These are phyloP conservation scores for Trogon melanurus DNA, from an alignment of 2,113 vertebrate species.

Conservation along the genomic window DNA sequence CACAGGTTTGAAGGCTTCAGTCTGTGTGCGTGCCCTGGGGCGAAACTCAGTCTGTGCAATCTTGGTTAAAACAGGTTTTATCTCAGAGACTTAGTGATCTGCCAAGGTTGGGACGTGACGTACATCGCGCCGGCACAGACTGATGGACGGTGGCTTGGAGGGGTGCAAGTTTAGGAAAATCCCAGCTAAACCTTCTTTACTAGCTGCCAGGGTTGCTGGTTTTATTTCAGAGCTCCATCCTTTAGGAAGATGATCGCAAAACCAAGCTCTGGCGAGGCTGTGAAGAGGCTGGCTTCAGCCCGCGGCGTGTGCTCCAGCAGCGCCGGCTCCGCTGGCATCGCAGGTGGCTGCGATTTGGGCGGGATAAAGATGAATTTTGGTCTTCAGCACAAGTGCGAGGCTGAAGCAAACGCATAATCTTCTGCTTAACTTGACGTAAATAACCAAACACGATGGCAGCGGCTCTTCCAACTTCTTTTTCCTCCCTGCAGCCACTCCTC, in stretches of 20 bases:
- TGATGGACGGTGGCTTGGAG: fast-evolving
- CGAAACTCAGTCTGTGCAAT: background rate
- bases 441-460: background rate
- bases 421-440: background rate
- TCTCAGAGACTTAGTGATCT: background rate
- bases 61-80: background rate
- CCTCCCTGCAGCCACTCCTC: background rate
- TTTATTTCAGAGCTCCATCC: background rate
- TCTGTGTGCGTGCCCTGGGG: background rate
- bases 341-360: fast-evolving
- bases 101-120: background rate
- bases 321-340: fast-evolving
- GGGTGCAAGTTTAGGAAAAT: background rate
- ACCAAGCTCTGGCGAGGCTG: background rate
- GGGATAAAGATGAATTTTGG: background rate
- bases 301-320: fast-evolving
- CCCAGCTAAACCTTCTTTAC: background rate
- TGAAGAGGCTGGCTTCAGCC: background rate
- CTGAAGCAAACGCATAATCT: background rate
- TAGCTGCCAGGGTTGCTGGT: background rate
- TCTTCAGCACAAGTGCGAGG: background rate
- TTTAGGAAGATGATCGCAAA: background rate
- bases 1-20: background rate
- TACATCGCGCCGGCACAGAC: fast-evolving
- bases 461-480: background rate